Conservation (phyloP, 2,888 invertebrate species). For the Troides helena region DNA sequence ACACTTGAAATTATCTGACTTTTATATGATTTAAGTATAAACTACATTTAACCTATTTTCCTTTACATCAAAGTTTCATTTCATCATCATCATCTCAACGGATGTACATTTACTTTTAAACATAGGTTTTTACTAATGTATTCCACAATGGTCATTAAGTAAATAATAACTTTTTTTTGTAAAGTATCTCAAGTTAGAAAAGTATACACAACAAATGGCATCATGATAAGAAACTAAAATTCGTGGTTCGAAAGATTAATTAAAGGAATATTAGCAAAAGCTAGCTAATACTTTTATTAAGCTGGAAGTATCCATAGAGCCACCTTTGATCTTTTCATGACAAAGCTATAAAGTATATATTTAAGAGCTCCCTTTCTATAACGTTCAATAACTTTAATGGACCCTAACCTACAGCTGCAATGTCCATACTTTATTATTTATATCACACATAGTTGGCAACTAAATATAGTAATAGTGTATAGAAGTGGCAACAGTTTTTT, state of each 20-base stretch:
- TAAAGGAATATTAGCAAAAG: not conserved
- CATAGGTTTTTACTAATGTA: no score
- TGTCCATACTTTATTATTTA: not conserved
- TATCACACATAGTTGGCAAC: not conserved
- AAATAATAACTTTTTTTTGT: no score
- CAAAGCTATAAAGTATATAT: not conserved
- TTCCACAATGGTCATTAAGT: no score
- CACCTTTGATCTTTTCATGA: constrained; percentile 1
- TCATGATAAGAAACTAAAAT: not conserved
- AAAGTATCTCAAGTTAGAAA: no score
- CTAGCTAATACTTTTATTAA: not conserved
- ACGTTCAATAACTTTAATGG: constrained; percentile 1
- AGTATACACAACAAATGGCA: no score
- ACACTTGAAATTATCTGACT: no score
- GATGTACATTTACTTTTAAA: no score
- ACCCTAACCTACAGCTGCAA: not conserved
- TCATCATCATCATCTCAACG: no score
- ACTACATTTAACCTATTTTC: no score
- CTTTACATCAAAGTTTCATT: no score
- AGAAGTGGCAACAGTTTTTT: no score
- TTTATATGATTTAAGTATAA: no score
- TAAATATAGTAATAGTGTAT: not conserved
- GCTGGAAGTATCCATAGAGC: not conserved
- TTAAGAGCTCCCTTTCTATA: not conserved
- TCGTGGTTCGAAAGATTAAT: not conserved